phyloP scores from a whole-genome alignment of 2,113 vertebrate genomes.

The Calidris pugnax region DNA sequence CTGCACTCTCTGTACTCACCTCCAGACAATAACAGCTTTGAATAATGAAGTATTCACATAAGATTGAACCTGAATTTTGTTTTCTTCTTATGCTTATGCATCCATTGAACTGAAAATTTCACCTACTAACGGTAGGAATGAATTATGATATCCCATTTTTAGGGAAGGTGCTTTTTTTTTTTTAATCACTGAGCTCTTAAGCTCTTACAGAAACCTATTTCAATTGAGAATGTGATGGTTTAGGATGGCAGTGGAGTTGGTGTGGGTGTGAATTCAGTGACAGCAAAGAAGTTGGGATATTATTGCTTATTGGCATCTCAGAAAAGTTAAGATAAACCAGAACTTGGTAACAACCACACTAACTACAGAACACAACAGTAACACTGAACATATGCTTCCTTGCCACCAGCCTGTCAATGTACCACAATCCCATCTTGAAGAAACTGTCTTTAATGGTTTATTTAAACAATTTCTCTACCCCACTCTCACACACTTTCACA shows the following conservation, averaged over 20 bases:
- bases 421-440: background rate
- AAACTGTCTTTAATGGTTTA: background rate
- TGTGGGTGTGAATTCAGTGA: conserved; percentile 36
- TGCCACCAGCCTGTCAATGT: background rate
- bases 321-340: conserved; percentile 6
- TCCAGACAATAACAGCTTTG: background rate
- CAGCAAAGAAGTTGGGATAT: conserved; percentile 13
- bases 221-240: background rate
- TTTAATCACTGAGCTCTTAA: background rate
- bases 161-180: background rate
- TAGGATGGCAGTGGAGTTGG: background rate
- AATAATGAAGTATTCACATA: background rate
- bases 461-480: background rate
- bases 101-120: background rate
- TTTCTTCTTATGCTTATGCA: background rate
- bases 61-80: background rate
- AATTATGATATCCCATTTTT: background rate
- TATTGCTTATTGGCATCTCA: conserved; percentile 12
- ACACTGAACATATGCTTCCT: conserved; percentile 32
- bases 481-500: background rate
- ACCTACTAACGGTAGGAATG: background rate
- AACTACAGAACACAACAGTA: conserved; percentile 14
- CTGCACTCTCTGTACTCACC: background rate
- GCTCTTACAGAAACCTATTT: background rate
- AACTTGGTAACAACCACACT: background rate